These are phyloP conservation scores for Zaprionus davidi DNA, from an alignment of 1,140 invertebrate genomes.

Conservation along the genomic window DNA sequence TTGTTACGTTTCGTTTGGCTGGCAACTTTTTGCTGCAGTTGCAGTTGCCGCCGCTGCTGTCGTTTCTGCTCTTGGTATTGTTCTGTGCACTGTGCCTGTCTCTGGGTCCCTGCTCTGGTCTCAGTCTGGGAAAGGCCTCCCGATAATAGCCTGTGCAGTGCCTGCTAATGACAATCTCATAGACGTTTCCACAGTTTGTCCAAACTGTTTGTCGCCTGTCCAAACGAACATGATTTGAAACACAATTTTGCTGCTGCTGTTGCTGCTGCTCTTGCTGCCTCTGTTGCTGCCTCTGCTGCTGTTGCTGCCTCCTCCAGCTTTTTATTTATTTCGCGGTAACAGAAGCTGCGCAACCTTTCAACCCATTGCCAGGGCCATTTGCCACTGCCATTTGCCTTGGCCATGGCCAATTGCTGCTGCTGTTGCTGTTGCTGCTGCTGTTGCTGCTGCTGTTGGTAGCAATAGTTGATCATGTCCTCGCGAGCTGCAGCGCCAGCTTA, in stretches of 20 bases:
- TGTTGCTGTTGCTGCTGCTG: background rate
- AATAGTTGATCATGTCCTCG: slow-evolving; percentile 63
- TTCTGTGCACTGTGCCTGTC: slow-evolving; percentile 37
- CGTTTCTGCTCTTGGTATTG: slow-evolving; percentile 51
- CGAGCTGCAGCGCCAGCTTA: slow-evolving; percentile 35
- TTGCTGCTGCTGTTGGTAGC: slow-evolving; percentile 1
- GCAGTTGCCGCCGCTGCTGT: slow-evolving; percentile 15
- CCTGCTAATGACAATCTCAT: slow-evolving; percentile 80
- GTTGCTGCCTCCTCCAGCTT: background rate
- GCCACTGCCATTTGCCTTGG: slow-evolving; percentile 24
- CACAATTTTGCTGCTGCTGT: slow-evolving; percentile 62
- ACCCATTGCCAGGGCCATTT: slow-evolving; percentile 41
- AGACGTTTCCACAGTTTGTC: slow-evolving; percentile 79
- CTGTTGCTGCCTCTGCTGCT: background rate
- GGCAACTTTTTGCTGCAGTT: slow-evolving; percentile 71
- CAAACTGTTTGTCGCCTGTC: slow-evolving; percentile 80
- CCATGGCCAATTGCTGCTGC: slow-evolving; percentile 52
- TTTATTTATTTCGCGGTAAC: slow-evolving; percentile 67
- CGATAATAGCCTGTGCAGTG: slow-evolving; percentile 46
- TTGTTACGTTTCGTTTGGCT: slow-evolving; percentile 76
- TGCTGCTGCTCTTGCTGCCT: background rate
- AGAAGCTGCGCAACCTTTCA: slow-evolving; percentile 64
- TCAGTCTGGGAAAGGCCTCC: slow-evolving; percentile 37
- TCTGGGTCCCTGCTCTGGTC: slow-evolving; percentile 22
- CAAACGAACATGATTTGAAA: slow-evolving; percentile 79